A percentile compares a stretch with the other conserved stretches of the same genome.
These are phyloP conservation scores for Phrynocephalus forsythii DNA, from an alignment of 2,797 vertebrate species.

Conservation along the genomic window DNA sequence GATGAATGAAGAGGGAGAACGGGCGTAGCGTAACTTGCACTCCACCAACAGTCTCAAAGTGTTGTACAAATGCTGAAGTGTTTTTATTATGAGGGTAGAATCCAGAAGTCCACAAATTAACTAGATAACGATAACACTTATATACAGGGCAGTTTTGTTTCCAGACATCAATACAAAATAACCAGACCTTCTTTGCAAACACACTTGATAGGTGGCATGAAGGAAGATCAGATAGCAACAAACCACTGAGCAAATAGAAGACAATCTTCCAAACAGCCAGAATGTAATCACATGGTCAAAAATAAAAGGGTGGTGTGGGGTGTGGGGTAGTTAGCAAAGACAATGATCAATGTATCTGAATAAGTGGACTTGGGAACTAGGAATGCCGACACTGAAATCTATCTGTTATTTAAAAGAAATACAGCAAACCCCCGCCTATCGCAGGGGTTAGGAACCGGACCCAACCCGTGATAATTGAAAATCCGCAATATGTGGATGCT, in stretches of 20 bases:
- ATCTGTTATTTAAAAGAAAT: background rate
- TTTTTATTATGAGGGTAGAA: background rate
- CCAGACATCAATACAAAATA: background rate
- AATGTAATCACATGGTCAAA: too few species aligned
- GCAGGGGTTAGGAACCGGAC: too few species aligned
- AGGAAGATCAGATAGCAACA: background rate
- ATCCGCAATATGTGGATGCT: too few species aligned
- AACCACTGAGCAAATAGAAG: fast-evolving
- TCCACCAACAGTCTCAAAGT: fast-evolving
- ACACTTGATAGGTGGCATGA: background rate
- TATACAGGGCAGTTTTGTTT: background rate
- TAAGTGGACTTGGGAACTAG: too few species aligned
- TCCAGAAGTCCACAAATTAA: background rate
- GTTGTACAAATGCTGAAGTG: background rate
- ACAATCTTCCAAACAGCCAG: background rate
- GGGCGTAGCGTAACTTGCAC: background rate
- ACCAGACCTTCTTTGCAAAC: background rate
- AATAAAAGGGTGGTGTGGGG: too few species aligned
- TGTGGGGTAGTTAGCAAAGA: background rate
- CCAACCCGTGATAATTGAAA: too few species aligned
- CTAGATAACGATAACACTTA: background rate
- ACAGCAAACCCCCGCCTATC: too few species aligned
- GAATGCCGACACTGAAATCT: background rate
- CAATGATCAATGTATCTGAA: background rate
- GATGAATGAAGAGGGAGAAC: background rate